Base-by-base conservation (phyloP, 1,140 invertebrate species). In the Anoplolepis gracilipes region DNA sequence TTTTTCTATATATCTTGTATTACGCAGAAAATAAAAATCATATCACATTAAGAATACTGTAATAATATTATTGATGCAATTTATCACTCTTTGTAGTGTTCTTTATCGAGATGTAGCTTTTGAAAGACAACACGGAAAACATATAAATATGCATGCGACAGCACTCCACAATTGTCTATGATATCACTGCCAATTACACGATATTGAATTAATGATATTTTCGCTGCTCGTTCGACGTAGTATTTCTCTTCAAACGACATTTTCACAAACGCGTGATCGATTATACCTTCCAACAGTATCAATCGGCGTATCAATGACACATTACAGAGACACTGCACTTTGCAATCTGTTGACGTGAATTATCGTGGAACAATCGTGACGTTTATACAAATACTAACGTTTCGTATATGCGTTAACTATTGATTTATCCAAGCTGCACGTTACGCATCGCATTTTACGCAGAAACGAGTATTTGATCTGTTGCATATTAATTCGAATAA, bases 161-260 rank as follows among this genome's bases (percentile, higher is more conserved):
- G 28, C 11, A 36, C 8, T 46, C 25, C n/a, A 28, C 64, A 69
- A 77, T 76, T 77, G 25, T 62, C 59, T n/a, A n/a, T 36, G n/a
- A 22, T 88, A 28, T 73, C 82, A 55, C 28, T 67, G 82, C 69
- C 82, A 88, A 88, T 88, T 88, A 88, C 36, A 55, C 57, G 86
- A 28, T 55, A 67, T 46, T 65, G 59, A 75, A 85, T 70, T 78
- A 88, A 88, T 67, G 81, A 82, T 82, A 73, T 82, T 82, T 73
- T 82, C 33, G 19, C 39, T 82, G 78, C 70, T 82, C 39, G 33
- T 22, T 7, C 65, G 46, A 16, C 25, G 33, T n/a, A 28, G 8
- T 81, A 42, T 82, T 53, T 42, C 5, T 22, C 53, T 82, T 73
- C 53, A 82, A 73, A 82, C n/a, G 53, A 72, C 78, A 73, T 53